Evolutionary conservation across 2,888 invertebrate genomes (phyloP), one percentile per base, ranked within the genome.

Genomic region (Plebejus argus): DNA sequence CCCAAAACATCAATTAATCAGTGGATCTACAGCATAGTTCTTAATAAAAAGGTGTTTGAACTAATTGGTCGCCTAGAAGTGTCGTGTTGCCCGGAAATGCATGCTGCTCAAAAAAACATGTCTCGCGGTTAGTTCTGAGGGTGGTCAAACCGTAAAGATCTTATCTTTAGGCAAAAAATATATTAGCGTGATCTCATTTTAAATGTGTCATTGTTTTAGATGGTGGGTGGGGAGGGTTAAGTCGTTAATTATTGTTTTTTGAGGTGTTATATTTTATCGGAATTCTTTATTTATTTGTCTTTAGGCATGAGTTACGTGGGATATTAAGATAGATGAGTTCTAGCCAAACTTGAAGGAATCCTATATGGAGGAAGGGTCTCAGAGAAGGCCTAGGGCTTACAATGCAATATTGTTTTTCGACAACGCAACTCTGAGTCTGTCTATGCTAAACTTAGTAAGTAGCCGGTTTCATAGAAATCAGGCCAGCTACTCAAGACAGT

Each of bases 121-220:
- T 66, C 28, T 66, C 15, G 66, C 66, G 66, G 66, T 66, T 66
- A 33, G 28, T 28, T 66, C 66, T 28, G 66, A 66, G 66, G 66
- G 66, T 66, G 66, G 66, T 66, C 66, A 33, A 28, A 33, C 33
- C 66, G 66, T 66, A 28, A 33, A 66, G 66, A 66, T 66, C 28
- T 66, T 66, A 66, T 66, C 66, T 66, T 10, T 33, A 66, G 66
- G 28, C 28, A 66, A 28, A 66, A 58, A 66, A 66, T 61, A 33
- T 66, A 66, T 66, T 66, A 10, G 66, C 66, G 66, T 66, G 66
- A 66, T 66, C 66, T 66, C 66, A 66, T 66, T 66, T 66, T 15
- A 33, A 66, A 5, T 33, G 28, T 66, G 66, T 66, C 66, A 66
- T 66, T 66, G 33, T 66, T 66, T 66, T 28, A 66, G 10, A 33